These are phyloP conservation scores for Rutpela maculata DNA, from an alignment of 2,888 invertebrate genomes.

Conservation along the genomic window DNA sequence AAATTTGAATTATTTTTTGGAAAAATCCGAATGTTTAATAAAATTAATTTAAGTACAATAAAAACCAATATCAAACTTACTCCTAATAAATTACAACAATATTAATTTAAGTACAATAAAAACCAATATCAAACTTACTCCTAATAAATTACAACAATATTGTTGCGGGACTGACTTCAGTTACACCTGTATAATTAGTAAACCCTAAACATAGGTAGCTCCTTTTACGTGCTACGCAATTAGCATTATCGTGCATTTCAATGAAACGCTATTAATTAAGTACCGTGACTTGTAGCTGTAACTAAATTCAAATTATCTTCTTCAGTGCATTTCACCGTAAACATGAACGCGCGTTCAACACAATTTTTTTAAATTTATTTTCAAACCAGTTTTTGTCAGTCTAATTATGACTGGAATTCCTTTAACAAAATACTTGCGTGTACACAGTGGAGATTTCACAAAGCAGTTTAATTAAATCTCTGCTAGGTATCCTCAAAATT, in stretches of 20 bases:
- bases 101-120: too few species aligned
- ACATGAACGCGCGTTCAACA: not conserved
- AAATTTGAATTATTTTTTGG: too few species aligned
- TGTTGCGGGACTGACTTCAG: too few species aligned
- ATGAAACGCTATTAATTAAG: slow-evolving; percentile 5
- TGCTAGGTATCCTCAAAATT: slow-evolving; percentile 44
- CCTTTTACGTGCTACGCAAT: not conserved
- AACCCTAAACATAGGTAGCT: too few species aligned
- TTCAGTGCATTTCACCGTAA: not conserved
- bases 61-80: too few species aligned
- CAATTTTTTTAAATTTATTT: not conserved
- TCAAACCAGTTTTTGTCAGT: not conserved
- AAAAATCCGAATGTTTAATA: too few species aligned
- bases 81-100: too few species aligned
- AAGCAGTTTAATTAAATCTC: slow-evolving; percentile 35
- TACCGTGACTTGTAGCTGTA: not conserved
- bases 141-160: too few species aligned
- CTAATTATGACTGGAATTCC: not conserved
- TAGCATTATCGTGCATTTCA: slow-evolving; percentile 17
- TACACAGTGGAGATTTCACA: not conserved
- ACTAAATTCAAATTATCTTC: not conserved
- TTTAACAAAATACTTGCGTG: slow-evolving; percentile 4
- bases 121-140: too few species aligned
- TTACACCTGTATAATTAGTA: too few species aligned
- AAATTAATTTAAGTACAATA: too few species aligned